Evolutionary conservation across 2,113 vertebrate species (phyloP).

Genomic region (Lasiurus cinereus): DNA sequence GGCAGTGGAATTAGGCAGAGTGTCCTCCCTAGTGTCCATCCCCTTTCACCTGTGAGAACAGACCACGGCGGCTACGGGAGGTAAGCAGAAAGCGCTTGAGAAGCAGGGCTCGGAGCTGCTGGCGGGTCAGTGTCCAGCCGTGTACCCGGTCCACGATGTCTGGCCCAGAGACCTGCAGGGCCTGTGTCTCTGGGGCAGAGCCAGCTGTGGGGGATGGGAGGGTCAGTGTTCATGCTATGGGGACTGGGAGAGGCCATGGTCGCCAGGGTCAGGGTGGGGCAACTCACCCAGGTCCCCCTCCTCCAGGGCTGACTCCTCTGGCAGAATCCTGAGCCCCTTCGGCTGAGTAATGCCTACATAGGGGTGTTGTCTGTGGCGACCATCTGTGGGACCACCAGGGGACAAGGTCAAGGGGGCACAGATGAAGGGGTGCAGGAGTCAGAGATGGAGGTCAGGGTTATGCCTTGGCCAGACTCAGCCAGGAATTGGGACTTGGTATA

Average conservation of each 20-base stretch:
- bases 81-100: constrained; percentile 92
- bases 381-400: constrained; percentile 59
- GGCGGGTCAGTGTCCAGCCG: constrained; percentile 88
- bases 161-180: constrained; percentile 75
- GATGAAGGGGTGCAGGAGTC: not conserved
- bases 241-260: not conserved
- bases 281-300: constrained; percentile 75
- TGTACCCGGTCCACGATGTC: constrained; percentile 67
- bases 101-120: constrained; percentile 94
- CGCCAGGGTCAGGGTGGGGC: fast-evolving
- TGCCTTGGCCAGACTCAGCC: not conserved
- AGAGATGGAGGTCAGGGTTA: not conserved
- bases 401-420: not conserved
- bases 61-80: constrained; percentile 89
- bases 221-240: fast-evolving
- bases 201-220: constrained; percentile 21
- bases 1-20: not conserved
- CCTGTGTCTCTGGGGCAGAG: constrained; percentile 88
- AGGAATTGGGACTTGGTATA: too few species aligned
- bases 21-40: fast-evolving
- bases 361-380: constrained; percentile 25
- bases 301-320: fast-evolving
- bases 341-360: not conserved
- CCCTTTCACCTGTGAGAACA: constrained; percentile 91
- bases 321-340: fast-evolving